These are phyloP conservation scores for Elgaria multicarinata DNA, from an alignment of 2,113 vertebrate species.

Conservation along the genomic window DNA sequence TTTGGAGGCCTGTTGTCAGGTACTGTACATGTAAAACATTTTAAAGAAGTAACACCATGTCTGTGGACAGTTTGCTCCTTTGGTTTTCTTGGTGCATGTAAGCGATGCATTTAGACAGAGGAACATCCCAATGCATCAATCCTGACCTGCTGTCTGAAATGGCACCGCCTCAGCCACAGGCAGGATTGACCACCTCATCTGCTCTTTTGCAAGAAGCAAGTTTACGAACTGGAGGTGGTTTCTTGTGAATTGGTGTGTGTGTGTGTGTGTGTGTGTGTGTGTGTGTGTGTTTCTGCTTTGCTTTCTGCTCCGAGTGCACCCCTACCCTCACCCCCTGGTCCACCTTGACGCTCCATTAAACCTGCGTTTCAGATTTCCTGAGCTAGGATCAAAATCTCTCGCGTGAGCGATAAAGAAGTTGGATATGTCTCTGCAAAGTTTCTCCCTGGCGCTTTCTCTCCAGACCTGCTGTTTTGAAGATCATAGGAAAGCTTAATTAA, in stretches of 20 bases:
- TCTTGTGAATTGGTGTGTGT: no score
- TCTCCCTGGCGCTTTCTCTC: not conserved
- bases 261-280: no score
- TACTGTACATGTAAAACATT: not conserved
- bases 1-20: not conserved
- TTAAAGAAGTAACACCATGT: no score
- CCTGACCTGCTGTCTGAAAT: not conserved
- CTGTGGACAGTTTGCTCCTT: not conserved
- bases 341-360: not conserved
- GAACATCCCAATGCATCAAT: not conserved
- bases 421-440: not conserved
- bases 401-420: accelerated
- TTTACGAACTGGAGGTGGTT: not conserved
- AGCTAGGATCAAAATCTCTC: not conserved
- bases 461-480: slow-evolving; percentile 14
- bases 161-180: not conserved
- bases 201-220: not conserved
- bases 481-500: not conserved
- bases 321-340: no score
- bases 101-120: not conserved
- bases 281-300: not conserved
- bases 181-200: not conserved
- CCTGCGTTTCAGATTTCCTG: not conserved
- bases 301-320: not conserved
- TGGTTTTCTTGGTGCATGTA: not conserved